Evolutionary conservation across 53 echinoderm and acorn worm genomes (phyloP), one percentile per base, ranked within the genome.

Genomic region (Echinometra lucunter): DNA sequence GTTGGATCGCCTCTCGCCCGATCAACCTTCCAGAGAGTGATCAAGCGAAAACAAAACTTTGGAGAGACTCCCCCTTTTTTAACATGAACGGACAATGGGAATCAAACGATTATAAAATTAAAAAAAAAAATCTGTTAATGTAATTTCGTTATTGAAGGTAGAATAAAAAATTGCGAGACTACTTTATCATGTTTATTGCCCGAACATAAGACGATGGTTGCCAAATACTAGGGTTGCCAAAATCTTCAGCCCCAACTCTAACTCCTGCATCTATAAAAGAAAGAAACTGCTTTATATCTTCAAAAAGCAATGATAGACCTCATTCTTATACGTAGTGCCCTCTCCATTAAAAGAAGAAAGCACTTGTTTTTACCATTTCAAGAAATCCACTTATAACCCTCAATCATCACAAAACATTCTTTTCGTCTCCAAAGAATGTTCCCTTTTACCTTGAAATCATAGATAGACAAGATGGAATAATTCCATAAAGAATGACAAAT

Each of bases 401-500:
- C 81, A 81, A 81, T 81, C 81, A 81, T 21, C 12, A 34, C 32
- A 81, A 25, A 80, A 42, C 21, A 5, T 44, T 23, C 44, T 42
- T 38, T 42, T 81, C 80, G 21, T 81, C 44, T 42, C 9, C 42
- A 81, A 23, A 32, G 74, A 74, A 32, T 74, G 2, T 28, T 74
- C 13, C 74, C 17, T 35, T 74, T 74, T 37, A 74, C 37, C 38
- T 44, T 44, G 81, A 81, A 42, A 81, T 44, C 81, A 42, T 81
- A 44, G 23, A 81, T 81, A 42, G 42, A 81, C 44, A 42, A 25
- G 42, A 21, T 44, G 42, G 6, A 42, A 40, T 80, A 44, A 81
- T 81, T 81, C 81, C 21, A 81, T 81, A 21, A 81, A 81, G 81
- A 81, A 81, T 81, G 81, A 81, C 81, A 81, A 81, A 81, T 81